Conservation (phyloP, 2,888 invertebrate genomes). For the Dryobotodes eremita region DNA sequence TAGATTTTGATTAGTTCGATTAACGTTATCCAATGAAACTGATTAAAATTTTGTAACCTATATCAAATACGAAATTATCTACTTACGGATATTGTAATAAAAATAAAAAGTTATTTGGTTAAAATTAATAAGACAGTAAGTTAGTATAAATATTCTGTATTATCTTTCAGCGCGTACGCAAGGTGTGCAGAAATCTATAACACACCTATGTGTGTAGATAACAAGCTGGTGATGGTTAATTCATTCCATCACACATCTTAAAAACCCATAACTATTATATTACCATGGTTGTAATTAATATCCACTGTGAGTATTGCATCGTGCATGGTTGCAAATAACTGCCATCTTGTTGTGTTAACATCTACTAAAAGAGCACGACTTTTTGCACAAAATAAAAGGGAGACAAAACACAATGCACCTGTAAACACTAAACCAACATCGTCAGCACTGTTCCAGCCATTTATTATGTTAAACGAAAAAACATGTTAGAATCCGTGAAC, state of each 20-base stretch:
- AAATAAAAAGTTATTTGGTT: conserved; percentile 4
- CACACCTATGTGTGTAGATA: not conserved
- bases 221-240: conserved; percentile 34
- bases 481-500: conserved; percentile 35
- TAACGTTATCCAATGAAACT: conserved; percentile 13
- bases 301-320: conserved; percentile 38
- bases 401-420: conserved; percentile 32
- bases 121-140: conserved; percentile 9
- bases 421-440: conserved; percentile 38
- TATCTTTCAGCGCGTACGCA: conserved; percentile 20
- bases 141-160: conserved; percentile 5
- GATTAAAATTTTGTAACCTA: conserved; percentile 23
- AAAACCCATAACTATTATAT: conserved; percentile 42
- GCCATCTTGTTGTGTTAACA: conserved; percentile 9
- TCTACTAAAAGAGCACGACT: conserved; percentile 6
- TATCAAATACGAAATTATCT: conserved; percentile 11
- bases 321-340: conserved; percentile 31
- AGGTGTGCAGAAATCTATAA: conserved; percentile 38
- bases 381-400: conserved; percentile 21
- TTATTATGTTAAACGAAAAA: conserved; percentile 35
- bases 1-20: conserved; percentile 19
- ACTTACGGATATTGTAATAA: not conserved
- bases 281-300: conserved; percentile 39
- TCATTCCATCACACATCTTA: conserved; percentile 37
- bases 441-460: conserved; percentile 27